phyloP scores from a whole-genome alignment of 2,888 invertebrate species.

The Papilio protenor region DNA sequence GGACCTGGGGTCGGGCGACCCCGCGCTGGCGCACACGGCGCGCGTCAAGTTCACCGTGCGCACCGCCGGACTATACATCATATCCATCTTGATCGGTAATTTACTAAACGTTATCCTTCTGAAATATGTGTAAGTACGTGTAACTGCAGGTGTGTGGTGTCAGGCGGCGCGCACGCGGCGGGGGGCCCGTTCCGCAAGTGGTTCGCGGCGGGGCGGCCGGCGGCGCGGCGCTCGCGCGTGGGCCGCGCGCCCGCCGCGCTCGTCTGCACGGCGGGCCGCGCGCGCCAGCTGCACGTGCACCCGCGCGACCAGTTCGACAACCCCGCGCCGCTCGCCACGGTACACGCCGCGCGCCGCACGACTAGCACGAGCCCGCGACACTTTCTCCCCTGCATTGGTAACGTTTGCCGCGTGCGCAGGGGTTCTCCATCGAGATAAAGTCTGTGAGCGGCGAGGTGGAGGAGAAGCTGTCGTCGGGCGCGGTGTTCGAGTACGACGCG shows the following conservation, averaged over 20 bases:
- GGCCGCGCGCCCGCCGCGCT: slow-evolving; percentile 81
- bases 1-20: slow-evolving; percentile 95
- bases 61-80: slow-evolving; percentile 94
- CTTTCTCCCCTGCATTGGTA: neutral
- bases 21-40: slow-evolving; percentile 93
- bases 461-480: slow-evolving; percentile 81
- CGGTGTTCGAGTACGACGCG: slow-evolving; percentile 89
- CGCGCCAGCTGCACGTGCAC: slow-evolving; percentile 90
- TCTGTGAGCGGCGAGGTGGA: slow-evolving; percentile 85
- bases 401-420: slow-evolving; percentile 69
- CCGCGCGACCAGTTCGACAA: slow-evolving; percentile 97
- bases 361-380: no score
- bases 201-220: slow-evolving; percentile 93
- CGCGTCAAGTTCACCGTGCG: slow-evolving; percentile 96
- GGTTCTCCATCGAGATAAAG: slow-evolving; percentile 85
- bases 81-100: slow-evolving; percentile 91
- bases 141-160: neutral
- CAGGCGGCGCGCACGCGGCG: slow-evolving; percentile 89
- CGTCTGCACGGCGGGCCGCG: slow-evolving; percentile 88
- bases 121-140: neutral
- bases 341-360: no score
- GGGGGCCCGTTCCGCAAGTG: slow-evolving; percentile 94
- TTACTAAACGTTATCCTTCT: neutral
- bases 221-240: slow-evolving; percentile 59
- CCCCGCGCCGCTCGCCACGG: slow-evolving; percentile 64